phyloP scores from a whole-genome alignment of 2,113 vertebrate species.

The Nannospalax galili region DNA sequence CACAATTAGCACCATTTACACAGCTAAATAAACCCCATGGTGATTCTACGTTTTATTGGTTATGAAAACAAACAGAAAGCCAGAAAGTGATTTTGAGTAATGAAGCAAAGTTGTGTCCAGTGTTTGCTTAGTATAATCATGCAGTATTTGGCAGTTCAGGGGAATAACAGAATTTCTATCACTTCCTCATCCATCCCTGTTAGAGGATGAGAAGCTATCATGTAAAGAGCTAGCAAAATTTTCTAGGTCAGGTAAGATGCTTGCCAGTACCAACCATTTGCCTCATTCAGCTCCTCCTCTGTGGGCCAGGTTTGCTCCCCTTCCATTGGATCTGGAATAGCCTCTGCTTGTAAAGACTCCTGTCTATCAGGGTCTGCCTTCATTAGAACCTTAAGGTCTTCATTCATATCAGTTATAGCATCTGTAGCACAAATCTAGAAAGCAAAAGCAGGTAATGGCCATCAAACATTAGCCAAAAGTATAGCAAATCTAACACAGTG shows the following conservation, averaged over 20 bases:
- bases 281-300: constrained; percentile 94
- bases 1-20: constrained; percentile 22
- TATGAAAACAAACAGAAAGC: not conserved
- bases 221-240: constrained; percentile 38
- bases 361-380: constrained; percentile 90
- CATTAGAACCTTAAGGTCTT: constrained; percentile 91
- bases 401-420: constrained; percentile 81
- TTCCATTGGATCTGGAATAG: constrained; percentile 96
- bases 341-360: constrained; percentile 93
- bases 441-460: not conserved
- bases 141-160: not conserved
- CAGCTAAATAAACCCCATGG: constrained; percentile 4
- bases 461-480: constrained; percentile 41
- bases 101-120: not conserved
- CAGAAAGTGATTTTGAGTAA: constrained; percentile 23
- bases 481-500: not conserved
- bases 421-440: constrained; percentile 85
- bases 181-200: not conserved
- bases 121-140: constrained; percentile 16
- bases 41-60: not conserved
- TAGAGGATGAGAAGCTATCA: not conserved
- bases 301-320: constrained; percentile 99
- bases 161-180: not conserved
- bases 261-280: constrained; percentile 88
- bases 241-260: not conserved